Percentiles rank a stretch among this genome's conserved stretches.
Conservation (phyloP, 1,140 invertebrate species). For the Drosophila eugracilis region DNA sequence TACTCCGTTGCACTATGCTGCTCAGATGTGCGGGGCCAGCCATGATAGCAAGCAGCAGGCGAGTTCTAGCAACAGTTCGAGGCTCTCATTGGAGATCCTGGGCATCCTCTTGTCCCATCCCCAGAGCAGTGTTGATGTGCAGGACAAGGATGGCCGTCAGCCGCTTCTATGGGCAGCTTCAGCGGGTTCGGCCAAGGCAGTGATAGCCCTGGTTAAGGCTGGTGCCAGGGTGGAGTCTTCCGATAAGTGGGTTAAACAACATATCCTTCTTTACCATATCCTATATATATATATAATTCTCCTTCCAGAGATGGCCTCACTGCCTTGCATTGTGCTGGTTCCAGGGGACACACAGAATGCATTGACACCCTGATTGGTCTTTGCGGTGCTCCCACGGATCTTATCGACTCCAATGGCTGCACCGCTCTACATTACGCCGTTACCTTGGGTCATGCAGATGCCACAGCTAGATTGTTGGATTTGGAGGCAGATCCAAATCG, state of each 20-base stretch:
- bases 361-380: constrained; percentile 95
- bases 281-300: not conserved
- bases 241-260: constrained; percentile 87
- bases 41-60: constrained; percentile 87
- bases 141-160: constrained; percentile 95
- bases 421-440: constrained; percentile 98
- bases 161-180: constrained; percentile 98
- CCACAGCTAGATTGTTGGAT: constrained; percentile 94
- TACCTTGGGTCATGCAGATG: constrained; percentile 97
- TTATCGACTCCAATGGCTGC: constrained; percentile 95
- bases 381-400: constrained; percentile 94
- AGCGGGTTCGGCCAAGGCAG: constrained; percentile 96
- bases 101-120: constrained; percentile 92
- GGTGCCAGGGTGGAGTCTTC: constrained; percentile 91
- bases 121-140: constrained; percentile 92
- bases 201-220: constrained; percentile 93
- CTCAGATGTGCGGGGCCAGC: constrained; percentile 95
- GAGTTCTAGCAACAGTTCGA: constrained; percentile 57
- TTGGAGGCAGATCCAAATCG: constrained; percentile 95
- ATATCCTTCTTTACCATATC: not conserved
- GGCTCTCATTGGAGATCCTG: constrained; percentile 92
- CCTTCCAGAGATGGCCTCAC: constrained; percentile 90
- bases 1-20: constrained; percentile 98
- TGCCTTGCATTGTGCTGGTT: constrained; percentile 98
- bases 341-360: constrained; percentile 96